Evolutionary conservation across 1,140 invertebrate genomes (phyloP), one percentile per base, ranked within the genome.

Genomic region (Asbolus verrucosus): DNA sequence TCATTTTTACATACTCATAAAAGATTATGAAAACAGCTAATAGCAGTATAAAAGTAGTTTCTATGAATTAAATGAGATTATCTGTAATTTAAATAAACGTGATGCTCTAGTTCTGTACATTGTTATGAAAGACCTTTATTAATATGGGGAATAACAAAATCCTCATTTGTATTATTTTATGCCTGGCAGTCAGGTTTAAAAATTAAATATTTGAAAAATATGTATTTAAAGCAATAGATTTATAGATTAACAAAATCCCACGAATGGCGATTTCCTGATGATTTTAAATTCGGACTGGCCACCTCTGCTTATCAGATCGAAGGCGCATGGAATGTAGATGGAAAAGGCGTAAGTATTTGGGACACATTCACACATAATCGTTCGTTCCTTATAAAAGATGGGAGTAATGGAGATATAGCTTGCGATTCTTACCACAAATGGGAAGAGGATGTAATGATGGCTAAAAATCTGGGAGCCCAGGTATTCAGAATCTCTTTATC

Each of bases 401-500:
- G 68, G 2, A 73, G 62, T 30, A 83, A 69, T 62, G 83, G 82
- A 5, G 80, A 84, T 69, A 69, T 81, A 16, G 82, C 83, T 6
- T 78, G 76, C 68, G 78, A 84, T 72, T 81, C 79, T 67, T n/a
- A n/a, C n/a, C n/a, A n/a, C n/a, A n/a, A n/a, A n/a, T n/a, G n/a
- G n/a, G n/a, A n/a, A n/a, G n/a, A 73, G 30, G 87, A 88, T 72
- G 79, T 89, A 4, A 72, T 76, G n/a, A 77, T 84, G 39, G 65
- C 85, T 0, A 80, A 84, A 68, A 75, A 80, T 18, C 67, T 85
- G 15, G 81, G 83, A 14, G 84, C 85, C 0, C 71, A 81, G 36
- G 81, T 79, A 60, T 85, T 84, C 54, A 78, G 88, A 13, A 83
- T 91, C 74, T 90, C 89, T 0, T 80, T 90, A 68, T 85, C 86